A percentile compares a stretch with the other conserved stretches of the same genome.
phyloP scores from a whole-genome alignment of 2,113 vertebrate species.

The Takifugu flavidus region DNA sequence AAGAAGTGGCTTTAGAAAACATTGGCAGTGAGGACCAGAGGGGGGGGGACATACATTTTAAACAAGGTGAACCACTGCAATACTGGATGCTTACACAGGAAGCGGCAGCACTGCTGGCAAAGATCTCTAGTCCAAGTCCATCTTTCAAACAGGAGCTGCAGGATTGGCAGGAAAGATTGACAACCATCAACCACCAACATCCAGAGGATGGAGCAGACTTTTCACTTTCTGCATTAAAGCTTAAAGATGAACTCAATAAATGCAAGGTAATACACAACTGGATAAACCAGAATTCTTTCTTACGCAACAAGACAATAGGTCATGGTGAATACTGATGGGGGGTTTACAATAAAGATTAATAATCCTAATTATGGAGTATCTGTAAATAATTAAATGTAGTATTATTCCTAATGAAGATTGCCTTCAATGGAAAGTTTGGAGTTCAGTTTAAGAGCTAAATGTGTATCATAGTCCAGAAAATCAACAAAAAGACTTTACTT shows the following conservation, averaged over 20 bases:
- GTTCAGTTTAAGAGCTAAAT: background rate
- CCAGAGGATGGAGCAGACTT: conserved; percentile 9
- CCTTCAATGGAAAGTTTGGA: background rate
- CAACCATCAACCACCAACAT: conserved; percentile 62
- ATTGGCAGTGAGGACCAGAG: too few species aligned
- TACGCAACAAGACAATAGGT: too few species aligned
- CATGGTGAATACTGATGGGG: too few species aligned
- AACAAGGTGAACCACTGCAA: conserved; percentile 65
- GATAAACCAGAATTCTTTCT: background rate
- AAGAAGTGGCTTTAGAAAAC: background rate
- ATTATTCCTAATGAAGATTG: background rate
- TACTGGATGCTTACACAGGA: conserved; percentile 80
- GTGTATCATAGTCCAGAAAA: background rate
- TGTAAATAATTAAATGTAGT: too few species aligned
- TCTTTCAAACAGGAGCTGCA: conserved; percentile 71
- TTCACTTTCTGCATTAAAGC: conserved; percentile 71
- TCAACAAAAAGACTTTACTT: background rate
- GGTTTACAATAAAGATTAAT: too few species aligned
- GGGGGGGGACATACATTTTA: conserved; percentile 33
- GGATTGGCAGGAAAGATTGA: conserved; percentile 79
- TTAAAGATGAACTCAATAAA: conserved; percentile 80
- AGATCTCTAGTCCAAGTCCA: conserved; percentile 66
- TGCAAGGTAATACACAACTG: conserved; percentile 79
- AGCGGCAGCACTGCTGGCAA: conserved; percentile 75
- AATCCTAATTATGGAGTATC: too few species aligned